phyloP scores from a whole-genome alignment of 2,888 invertebrate species.

The Lymantria monacha region DNA sequence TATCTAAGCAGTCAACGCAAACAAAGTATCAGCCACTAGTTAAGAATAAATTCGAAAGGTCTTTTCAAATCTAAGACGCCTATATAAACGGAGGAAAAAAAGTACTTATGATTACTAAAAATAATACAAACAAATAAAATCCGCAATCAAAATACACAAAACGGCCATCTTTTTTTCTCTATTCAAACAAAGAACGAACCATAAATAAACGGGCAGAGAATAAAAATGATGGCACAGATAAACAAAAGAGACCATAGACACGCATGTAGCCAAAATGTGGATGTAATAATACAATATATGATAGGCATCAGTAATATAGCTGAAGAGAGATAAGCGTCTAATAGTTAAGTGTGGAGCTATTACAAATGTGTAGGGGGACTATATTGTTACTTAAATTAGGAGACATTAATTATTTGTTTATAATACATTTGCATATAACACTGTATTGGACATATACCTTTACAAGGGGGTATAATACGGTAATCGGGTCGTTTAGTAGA shows the following conservation, averaged over 20 bases:
- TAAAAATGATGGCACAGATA: constrained; percentile 34
- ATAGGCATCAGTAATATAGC: constrained; percentile 33
- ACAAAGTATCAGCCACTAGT: too few relatives aligned
- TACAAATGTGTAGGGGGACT: constrained; percentile 9
- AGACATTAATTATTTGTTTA: neutral
- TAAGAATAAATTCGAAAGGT: too few relatives aligned
- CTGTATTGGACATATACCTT: too few relatives aligned
- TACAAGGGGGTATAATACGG: too few relatives aligned
- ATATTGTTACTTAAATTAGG: neutral
- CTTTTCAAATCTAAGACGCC: too few relatives aligned
- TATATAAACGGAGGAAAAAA: too few relatives aligned
- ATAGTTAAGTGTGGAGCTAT: constrained; percentile 21
- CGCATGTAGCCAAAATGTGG: constrained; percentile 10
- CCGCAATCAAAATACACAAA: neutral
- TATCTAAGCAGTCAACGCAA: too few relatives aligned
- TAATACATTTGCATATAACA: too few relatives aligned
- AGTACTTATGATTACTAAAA: neutral
- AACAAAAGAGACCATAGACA: constrained; percentile 22
- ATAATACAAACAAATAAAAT: neutral
- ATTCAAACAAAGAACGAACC: constrained; percentile 3
- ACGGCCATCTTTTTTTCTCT: constrained; percentile 1
- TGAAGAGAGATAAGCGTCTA: constrained; percentile 23
- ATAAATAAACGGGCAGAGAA: constrained; percentile 29
- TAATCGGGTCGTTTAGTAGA: too few relatives aligned
- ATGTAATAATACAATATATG: constrained; percentile 33